phyloP scores from a whole-genome alignment of 1,140 invertebrate species.

The Drosophila varians region DNA sequence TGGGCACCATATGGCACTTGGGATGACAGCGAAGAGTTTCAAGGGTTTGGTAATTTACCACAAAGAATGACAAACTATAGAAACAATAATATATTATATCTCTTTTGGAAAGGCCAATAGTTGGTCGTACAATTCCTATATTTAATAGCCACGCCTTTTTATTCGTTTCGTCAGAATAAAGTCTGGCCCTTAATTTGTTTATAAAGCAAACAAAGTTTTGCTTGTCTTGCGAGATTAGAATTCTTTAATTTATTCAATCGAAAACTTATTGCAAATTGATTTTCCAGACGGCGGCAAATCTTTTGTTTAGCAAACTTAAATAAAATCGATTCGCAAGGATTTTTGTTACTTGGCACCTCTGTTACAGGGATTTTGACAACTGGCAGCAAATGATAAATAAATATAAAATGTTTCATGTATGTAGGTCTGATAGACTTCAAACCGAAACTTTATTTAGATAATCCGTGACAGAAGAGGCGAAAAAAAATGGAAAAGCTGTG shows the following conservation, averaged over 20 bases:
- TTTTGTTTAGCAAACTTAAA: neutral
- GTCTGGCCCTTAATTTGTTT: neutral
- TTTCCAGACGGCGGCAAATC: neutral
- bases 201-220: neutral
- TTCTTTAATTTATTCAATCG: neutral
- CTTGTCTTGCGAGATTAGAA: neutral
- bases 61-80: slow-evolving; percentile 6
- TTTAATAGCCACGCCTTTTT: too few relatives aligned
- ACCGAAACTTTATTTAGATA: slow-evolving; percentile 33
- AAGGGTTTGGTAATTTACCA: neutral
- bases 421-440: slow-evolving; percentile 32
- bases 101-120: neutral
- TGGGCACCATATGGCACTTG: slow-evolving; percentile 56
- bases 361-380: slow-evolving; percentile 28
- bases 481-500: slow-evolving; percentile 25
- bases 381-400: slow-evolving; percentile 49
- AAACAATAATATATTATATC: slow-evolving; percentile 13
- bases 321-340: neutral
- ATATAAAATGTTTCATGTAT: slow-evolving; percentile 38
- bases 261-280: neutral
- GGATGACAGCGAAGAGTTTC: slow-evolving; percentile 41
- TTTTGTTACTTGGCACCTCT: slow-evolving; percentile 1
- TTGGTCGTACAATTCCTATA: too few relatives aligned
- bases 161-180: too few relatives aligned
- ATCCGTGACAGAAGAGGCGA: slow-evolving; percentile 46